Conservation (phyloP, 2,113 vertebrate genomes). For the Ranitomeya variabilis region DNA sequence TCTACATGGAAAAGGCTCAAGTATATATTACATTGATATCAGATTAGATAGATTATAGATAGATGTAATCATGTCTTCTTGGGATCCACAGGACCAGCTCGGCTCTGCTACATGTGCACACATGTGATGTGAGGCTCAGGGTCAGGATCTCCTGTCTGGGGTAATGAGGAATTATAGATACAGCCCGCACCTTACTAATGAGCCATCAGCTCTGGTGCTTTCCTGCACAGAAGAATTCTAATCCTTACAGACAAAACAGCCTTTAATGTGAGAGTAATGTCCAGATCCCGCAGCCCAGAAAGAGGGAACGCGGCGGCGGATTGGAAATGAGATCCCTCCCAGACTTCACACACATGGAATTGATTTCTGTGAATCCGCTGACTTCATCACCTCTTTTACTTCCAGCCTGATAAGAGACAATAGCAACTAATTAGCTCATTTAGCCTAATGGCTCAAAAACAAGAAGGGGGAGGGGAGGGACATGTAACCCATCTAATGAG, state of each 20-base stretch:
- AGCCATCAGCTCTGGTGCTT: conserved; percentile 31
- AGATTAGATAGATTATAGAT: too few species aligned
- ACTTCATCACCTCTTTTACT: conserved; percentile 75
- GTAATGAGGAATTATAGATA: conserved; percentile 26
- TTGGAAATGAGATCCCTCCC: conserved; percentile 64
- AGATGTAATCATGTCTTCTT: not conserved
- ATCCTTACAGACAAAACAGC: conserved; percentile 75
- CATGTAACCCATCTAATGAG: not conserved
- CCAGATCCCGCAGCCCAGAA: conserved; percentile 67
- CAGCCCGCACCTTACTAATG: conserved; percentile 21
- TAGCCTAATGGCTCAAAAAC: conserved; percentile 50
- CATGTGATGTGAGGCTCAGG: not conserved
- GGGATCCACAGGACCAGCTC: not conserved
- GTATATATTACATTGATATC: too few species aligned
- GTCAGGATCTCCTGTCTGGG: not conserved
- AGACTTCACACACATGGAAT: conserved; percentile 62
- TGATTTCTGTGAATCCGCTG: conserved; percentile 72
- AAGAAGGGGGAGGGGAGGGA: not conserved
- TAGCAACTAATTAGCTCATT: conserved; percentile 71
- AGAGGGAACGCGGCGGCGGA: conserved; percentile 59
- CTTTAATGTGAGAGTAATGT: conserved; percentile 65
- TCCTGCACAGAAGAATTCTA: conserved; percentile 62
- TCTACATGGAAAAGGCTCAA: not conserved
- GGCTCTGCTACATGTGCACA: not conserved
- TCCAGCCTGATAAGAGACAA: conserved; percentile 63